Percentiles rank a stretch among this genome's conserved stretches.
These are phyloP conservation scores for Campopleginae sp. DNA, from an alignment of 2,888 invertebrate genomes.

Conservation along the genomic window DNA sequence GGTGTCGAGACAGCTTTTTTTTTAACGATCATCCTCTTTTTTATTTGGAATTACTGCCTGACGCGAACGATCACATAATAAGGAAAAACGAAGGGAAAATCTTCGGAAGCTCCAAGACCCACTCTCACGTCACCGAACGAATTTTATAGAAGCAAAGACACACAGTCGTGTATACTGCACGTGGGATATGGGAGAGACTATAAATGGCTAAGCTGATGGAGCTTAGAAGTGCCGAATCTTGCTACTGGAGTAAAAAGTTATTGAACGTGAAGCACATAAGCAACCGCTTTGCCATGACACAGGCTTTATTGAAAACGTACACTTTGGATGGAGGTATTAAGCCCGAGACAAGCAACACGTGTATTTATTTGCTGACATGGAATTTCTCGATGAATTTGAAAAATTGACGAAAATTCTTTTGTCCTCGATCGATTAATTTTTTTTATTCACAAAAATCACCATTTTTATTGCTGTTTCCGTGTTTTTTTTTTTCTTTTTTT, in stretches of 20 bases:
- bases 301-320: constrained; percentile 7
- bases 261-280: constrained; percentile 61
- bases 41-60: not conserved
- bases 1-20: constrained; percentile 70
- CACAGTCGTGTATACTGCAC: not conserved
- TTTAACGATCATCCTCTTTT: constrained; percentile 40
- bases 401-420: not conserved
- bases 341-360: constrained; percentile 55
- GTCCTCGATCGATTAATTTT: not conserved
- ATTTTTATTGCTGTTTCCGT: not conserved
- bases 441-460: not conserved
- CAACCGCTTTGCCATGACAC: constrained; percentile 9
- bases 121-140: constrained; percentile 31
- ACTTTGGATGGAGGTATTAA: constrained; percentile 37
- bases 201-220: constrained; percentile 78
- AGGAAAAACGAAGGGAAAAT: constrained; percentile 37
- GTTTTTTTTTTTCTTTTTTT: not conserved
- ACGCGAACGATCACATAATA: not conserved
- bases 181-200: constrained; percentile 65
- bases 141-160: constrained; percentile 40
- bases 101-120: constrained; percentile 31
- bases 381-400: not conserved
- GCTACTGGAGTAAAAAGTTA: constrained; percentile 72
- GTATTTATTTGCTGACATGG: constrained; percentile 47
- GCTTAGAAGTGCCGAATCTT: constrained; percentile 70